phyloP scores from a whole-genome alignment of 2,797 vertebrate genomes.

The Typhlichthys subterraneus region DNA sequence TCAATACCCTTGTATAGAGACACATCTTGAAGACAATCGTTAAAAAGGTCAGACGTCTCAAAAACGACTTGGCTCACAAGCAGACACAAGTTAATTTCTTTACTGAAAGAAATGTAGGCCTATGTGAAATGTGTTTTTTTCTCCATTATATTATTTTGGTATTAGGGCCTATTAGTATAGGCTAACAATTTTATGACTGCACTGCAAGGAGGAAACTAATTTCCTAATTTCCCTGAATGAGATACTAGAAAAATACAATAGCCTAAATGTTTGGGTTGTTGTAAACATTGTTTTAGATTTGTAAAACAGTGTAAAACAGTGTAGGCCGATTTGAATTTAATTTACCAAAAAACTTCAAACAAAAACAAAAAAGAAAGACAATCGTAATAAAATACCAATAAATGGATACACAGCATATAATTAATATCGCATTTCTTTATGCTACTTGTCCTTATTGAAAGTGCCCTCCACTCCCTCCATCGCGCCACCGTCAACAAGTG shows the following conservation, averaged over 20 bases:
- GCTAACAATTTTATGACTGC: background rate
- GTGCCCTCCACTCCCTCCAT: background rate
- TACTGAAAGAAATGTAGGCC: slow-evolving; percentile 1
- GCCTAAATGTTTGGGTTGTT: background rate
- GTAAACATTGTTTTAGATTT: background rate
- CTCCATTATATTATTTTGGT: background rate
- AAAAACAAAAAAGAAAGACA: too few relatives aligned
- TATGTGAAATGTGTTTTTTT: background rate
- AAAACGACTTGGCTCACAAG: slow-evolving; percentile 10
- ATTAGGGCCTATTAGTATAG: background rate
- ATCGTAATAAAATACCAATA: background rate
- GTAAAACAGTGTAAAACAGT: background rate
- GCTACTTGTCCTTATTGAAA: slow-evolving; percentile 14
- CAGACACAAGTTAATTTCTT: slow-evolving; percentile 21
- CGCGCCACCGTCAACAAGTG: slow-evolving; percentile 63
- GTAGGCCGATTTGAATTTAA: too few relatives aligned
- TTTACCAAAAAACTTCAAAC: too few relatives aligned
- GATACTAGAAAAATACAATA: background rate
- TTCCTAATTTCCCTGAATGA: background rate
- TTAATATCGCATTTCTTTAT: background rate
- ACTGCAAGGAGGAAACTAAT: background rate
- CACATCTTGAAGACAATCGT: slow-evolving; percentile 32
- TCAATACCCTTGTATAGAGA: slow-evolving; percentile 32
- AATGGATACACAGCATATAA: background rate
- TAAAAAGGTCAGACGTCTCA: slow-evolving; percentile 24